Conservation (phyloP, 2,113 vertebrate species). For the Podilymbus podiceps region DNA sequence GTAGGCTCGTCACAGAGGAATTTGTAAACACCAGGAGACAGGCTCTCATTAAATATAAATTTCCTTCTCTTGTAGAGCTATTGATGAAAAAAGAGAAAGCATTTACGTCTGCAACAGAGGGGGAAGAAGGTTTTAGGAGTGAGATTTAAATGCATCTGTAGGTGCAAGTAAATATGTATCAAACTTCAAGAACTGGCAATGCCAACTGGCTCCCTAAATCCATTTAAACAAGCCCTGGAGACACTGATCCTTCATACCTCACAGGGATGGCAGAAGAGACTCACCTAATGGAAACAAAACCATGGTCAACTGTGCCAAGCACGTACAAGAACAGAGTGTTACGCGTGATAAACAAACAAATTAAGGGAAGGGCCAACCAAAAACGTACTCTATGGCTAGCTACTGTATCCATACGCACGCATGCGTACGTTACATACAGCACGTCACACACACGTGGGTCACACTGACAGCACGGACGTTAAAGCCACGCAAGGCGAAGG, state of each 20-base stretch:
- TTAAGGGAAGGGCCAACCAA: not conserved
- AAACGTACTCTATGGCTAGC: not conserved
- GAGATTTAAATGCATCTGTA: not conserved
- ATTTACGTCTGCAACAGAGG: not conserved
- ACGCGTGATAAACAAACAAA: not conserved
- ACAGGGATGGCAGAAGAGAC: fast-evolving
- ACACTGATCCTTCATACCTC: not conserved
- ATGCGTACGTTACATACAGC: not conserved
- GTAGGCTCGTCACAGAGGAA: constrained; percentile 53
- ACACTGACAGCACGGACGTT: not conserved
- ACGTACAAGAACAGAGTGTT: not conserved
- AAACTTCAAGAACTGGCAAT: not conserved
- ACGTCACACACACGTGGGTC: not conserved
- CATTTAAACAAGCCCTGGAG: not conserved
- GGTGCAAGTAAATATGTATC: not conserved
- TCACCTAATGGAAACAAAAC: not conserved
- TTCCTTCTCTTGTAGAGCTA: constrained; percentile 54
- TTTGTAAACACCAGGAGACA: constrained; percentile 71
- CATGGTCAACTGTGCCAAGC: not conserved
- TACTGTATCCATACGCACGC: fast-evolving
- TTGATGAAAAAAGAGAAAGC: constrained; percentile 18
- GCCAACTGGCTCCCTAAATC: not conserved
- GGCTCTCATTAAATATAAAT: constrained; percentile 63
- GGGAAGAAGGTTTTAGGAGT: not conserved
- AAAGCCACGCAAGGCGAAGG: not conserved